A percentile compares a stretch with the other conserved stretches of the same genome.
Conservation (phyloP, 1,140 invertebrate species). For the Drosophila subpulchrella region DNA sequence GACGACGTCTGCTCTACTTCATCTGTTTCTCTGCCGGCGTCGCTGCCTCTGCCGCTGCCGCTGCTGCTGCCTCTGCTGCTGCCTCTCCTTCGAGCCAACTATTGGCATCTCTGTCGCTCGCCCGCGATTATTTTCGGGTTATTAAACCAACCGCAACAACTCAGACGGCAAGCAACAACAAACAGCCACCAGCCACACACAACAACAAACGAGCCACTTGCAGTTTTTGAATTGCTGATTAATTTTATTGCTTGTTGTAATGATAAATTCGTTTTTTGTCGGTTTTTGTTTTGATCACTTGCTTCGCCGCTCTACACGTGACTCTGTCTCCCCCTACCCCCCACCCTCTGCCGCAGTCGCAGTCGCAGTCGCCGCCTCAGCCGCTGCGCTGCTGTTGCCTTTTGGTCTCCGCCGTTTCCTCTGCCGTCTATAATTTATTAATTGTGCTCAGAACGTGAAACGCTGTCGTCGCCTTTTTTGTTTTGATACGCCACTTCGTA, state of each 20-base stretch:
- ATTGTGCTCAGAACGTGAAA: conserved; percentile 74
- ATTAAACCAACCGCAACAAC: conserved; percentile 75
- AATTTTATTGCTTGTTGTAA: conserved; percentile 83
- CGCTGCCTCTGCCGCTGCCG: conserved; percentile 49
- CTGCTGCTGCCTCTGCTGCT: conserved; percentile 34
- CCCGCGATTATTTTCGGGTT: conserved; percentile 78
- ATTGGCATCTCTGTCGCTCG: conserved; percentile 65
- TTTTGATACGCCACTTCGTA: conserved; percentile 74
- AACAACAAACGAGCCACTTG: conserved; percentile 65
- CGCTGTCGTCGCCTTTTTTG: conserved; percentile 61
- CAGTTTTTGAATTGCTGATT: conserved; percentile 83
- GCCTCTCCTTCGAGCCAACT: conserved; percentile 48
- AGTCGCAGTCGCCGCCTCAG: conserved; percentile 22
- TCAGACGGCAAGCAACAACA: conserved; percentile 43
- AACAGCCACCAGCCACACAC: conserved; percentile 6
- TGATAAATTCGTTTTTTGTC: conserved; percentile 83
- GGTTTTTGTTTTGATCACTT: conserved; percentile 81
- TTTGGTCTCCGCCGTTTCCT: conserved; percentile 28
- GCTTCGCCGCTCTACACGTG: conserved; percentile 66
- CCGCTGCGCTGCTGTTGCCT: conserved; percentile 57
- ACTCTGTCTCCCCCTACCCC: conserved; percentile 14
- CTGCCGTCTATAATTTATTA: conserved; percentile 78
- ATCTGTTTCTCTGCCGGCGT: conserved; percentile 43
- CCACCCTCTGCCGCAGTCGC: background rate
- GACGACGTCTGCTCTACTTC: conserved; percentile 66